phyloP scores from a whole-genome alignment of 2,113 vertebrate genomes.

The Regulus satrapa region DNA sequence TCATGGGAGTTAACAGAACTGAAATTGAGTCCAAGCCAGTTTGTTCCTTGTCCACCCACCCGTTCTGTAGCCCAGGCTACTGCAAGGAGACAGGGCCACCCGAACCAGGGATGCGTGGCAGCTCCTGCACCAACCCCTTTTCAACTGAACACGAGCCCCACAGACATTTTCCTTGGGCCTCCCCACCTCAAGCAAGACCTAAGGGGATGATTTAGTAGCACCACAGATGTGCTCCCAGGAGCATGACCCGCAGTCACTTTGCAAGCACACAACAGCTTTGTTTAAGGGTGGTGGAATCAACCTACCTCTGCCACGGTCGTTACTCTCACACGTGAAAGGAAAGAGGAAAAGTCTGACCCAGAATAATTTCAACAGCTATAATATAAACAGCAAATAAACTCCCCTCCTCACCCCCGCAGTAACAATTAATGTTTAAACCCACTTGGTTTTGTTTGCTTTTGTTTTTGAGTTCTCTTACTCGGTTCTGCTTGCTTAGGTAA shows the following conservation, averaged over 20 bases:
- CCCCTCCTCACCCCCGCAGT: neutral
- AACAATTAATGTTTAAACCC: neutral
- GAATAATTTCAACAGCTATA: neutral
- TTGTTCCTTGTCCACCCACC: rapidly evolving
- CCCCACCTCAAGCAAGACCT: neutral
- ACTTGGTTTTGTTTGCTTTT: neutral
- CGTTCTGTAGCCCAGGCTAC: neutral
- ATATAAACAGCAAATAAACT: neutral
- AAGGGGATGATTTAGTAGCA: rapidly evolving
- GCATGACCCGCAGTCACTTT: rapidly evolving
- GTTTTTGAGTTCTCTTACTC: neutral
- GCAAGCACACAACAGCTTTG: rapidly evolving
- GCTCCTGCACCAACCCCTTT: neutral
- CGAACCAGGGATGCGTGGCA: neutral
- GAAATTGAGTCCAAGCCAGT: neutral
- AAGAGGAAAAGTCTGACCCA: neutral
- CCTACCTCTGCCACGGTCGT: rapidly evolving
- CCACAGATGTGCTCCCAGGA: rapidly evolving
- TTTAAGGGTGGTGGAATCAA: neutral
- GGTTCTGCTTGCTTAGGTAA: neutral
- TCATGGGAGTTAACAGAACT: neutral
- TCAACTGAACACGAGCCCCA: rapidly evolving
- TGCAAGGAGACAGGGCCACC: neutral
- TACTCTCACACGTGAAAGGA: neutral
- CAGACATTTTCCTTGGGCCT: rapidly evolving